These are phyloP conservation scores for Hucho hucho DNA, from an alignment of 2,113 vertebrate species.

Conservation along the genomic window DNA sequence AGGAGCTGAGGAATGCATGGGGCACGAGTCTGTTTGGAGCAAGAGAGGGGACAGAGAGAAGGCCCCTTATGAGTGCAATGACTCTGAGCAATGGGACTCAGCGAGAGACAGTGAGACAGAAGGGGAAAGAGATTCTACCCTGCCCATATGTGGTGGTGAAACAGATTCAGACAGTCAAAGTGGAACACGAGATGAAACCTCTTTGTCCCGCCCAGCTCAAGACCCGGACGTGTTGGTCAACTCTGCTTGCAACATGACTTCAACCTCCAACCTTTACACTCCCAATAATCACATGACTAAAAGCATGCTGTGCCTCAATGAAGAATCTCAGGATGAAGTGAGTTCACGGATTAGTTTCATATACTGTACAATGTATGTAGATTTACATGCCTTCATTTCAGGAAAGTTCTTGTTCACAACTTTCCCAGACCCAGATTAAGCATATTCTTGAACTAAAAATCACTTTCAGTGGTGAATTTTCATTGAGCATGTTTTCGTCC, in stretches of 20 bases:
- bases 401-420: too few species aligned
- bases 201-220: conserved; percentile 23
- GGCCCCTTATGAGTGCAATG: conserved; percentile 36
- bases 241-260: conserved; percentile 29
- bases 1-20: conserved; percentile 55
- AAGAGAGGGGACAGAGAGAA: conserved; percentile 46
- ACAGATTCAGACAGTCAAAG: conserved; percentile 7
- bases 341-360: conserved; percentile 5
- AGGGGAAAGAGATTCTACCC: conserved; percentile 1
- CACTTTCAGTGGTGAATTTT: too few species aligned
- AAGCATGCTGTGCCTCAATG: conserved; percentile 75
- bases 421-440: too few species aligned
- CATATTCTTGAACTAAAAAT: too few species aligned
- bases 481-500: too few species aligned
- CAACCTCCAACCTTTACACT: conserved; percentile 44
- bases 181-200: conserved; percentile 9
- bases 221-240: conserved; percentile 40
- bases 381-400: too few species aligned
- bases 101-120: not conserved
- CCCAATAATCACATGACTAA: conserved; percentile 73
- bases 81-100: conserved; percentile 26
- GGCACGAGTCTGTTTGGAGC: conserved; percentile 51
- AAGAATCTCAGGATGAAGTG: conserved; percentile 76
- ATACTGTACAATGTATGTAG: not conserved
- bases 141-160: conserved; percentile 5